Conservation (phyloP, 2,797 vertebrate species). For the Mus minutoides region DNA sequence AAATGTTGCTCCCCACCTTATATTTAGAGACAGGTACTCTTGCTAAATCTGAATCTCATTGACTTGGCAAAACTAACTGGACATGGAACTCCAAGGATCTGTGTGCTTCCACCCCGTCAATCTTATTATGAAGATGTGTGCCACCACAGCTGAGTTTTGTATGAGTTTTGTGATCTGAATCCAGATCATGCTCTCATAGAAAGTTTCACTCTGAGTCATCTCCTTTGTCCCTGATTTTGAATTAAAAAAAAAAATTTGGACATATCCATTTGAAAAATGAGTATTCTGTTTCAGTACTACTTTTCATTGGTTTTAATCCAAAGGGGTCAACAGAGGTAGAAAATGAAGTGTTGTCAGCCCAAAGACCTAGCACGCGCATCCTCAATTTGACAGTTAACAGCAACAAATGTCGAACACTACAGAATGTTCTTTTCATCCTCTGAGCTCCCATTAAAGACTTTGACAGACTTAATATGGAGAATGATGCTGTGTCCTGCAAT, state of each 20-base stretch:
- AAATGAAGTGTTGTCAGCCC: conserved; percentile 49
- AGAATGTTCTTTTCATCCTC: conserved; percentile 54
- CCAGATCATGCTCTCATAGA: neutral
- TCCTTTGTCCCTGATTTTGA: neutral
- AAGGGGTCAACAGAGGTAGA: conserved; percentile 22
- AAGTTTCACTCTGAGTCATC: neutral
- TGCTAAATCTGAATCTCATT: neutral
- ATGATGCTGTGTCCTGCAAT: conserved; percentile 28
- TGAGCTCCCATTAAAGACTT: conserved; percentile 40
- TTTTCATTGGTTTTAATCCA: neutral
- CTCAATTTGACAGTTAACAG: neutral
- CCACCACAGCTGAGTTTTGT: neutral
- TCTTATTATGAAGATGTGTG: neutral
- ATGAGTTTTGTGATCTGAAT: neutral
- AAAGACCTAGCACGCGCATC: conserved; percentile 38
- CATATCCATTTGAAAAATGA: neutral
- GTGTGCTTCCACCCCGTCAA: neutral
- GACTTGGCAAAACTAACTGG: neutral
- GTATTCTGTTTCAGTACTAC: neutral
- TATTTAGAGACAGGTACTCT: neutral
- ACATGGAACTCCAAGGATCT: neutral
- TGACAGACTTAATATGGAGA: conserved; percentile 48
- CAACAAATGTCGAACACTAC: neutral
- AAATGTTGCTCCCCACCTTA: neutral
- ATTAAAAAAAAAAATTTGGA: conserved; percentile 56